These are phyloP conservation scores for Zelleria hepariella DNA, from an alignment of 2,888 invertebrate species.

Conservation along the genomic window DNA sequence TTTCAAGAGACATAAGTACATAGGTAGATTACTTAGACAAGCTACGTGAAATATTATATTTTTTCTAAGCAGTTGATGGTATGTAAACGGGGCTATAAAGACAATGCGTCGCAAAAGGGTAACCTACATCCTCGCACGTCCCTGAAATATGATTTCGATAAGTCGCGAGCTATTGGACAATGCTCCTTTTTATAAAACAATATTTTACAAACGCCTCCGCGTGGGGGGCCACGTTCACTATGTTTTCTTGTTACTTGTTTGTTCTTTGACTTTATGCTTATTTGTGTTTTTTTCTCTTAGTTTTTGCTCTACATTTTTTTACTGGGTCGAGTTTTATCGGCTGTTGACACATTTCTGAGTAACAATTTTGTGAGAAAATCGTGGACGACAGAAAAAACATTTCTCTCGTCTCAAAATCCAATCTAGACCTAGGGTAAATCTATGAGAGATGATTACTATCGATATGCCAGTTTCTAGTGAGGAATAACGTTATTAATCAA, in stretches of 20 bases:
- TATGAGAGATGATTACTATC: background rate
- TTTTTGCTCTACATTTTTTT: background rate
- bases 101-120: constrained; percentile 59
- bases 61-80: too few species aligned
- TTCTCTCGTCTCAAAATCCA: too few species aligned
- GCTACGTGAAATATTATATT: too few species aligned
- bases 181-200: constrained; percentile 54
- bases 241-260: background rate
- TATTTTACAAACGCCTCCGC: constrained; percentile 48
- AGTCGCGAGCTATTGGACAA: constrained; percentile 62
- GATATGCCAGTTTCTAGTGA: constrained; percentile 30
- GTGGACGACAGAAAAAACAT: background rate
- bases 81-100: constrained; percentile 41
- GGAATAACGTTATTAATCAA: constrained; percentile 65
- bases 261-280: background rate
- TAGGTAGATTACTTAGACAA: too few species aligned
- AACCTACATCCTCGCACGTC: constrained; percentile 57
- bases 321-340: too few species aligned
- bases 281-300: background rate
- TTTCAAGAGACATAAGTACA: too few species aligned
- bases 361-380: constrained; percentile 1
- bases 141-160: constrained; percentile 70
- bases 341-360: too few species aligned
- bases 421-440: background rate
- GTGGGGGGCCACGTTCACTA: constrained; percentile 13